Evolutionary conservation across 1,140 invertebrate species (phyloP), one percentile per base, ranked within the genome.

Genomic region (Zelostemma sp.): DNA sequence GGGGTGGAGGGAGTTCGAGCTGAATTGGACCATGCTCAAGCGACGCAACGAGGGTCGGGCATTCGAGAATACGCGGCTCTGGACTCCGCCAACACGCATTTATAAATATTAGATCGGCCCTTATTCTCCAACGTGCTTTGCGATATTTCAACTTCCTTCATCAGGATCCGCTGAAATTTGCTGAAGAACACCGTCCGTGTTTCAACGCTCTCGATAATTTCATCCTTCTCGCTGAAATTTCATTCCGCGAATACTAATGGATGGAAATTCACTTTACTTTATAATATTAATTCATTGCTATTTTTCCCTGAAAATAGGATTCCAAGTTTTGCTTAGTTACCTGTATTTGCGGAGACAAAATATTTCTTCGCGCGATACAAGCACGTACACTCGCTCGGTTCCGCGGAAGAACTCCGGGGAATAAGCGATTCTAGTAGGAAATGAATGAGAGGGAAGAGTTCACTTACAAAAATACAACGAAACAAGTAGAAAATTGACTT

Each of bases 81-180:
- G 54, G 60, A 74, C 57, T 62, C 66, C 57, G 60, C 71, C 70
- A 75, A 76, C 75, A 70, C 71, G 76, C 76, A 70, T 82, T 77
- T 80, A 75, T 83, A 81, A 83, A 83, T 82, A 77, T 83, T 82
- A 76, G 40, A 83, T 81, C 68, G 73, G 55, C 74, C 48, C 57
- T 69, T 60, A 70, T 71, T 70, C 57, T 61, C 62, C 63, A 45
- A 53, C 67, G 50, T 59, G 35, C 63, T 40, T 64, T 56, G 63
- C 55, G 57, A 64, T 74, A 65, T 71, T 74, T 74, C 65, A 67
- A 65, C 68, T 71, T 74, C 65, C 72, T 68, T 71, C 65, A 66
- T 68, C 68, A 72, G 56, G 61, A 45, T 54, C 63, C 54, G 53
- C 41, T 33, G 18, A 33, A 49, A 49, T 49, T 31, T 49, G 47